phyloP scores from a whole-genome alignment of 1,140 invertebrate species.

The Heliothis virescens region DNA sequence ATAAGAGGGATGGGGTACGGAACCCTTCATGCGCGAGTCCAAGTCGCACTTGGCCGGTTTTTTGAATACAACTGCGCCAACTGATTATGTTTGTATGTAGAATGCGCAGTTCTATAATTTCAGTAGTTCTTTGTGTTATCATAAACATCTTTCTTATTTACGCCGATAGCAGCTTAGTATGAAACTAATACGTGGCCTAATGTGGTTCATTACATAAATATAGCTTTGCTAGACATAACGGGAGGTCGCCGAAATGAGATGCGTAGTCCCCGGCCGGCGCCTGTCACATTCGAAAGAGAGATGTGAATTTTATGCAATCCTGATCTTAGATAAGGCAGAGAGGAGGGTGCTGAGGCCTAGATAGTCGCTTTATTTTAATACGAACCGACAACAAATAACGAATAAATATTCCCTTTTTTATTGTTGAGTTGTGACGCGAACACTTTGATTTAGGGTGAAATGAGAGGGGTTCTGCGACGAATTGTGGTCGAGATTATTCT shows the following conservation, averaged over 20 bases:
- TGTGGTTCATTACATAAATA: slow-evolving; percentile 41
- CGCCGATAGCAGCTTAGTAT: slow-evolving; percentile 5
- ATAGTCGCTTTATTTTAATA: slow-evolving; percentile 82
- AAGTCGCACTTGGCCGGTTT: too few relatives aligned
- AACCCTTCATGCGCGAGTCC: too few relatives aligned
- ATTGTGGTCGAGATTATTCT: slow-evolving; percentile 82
- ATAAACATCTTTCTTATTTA: slow-evolving; percentile 9
- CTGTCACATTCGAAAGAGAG: slow-evolving; percentile 76
- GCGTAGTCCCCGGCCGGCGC: slow-evolving; percentile 65
- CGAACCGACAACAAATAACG: slow-evolving; percentile 84
- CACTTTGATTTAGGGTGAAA: slow-evolving; percentile 80
- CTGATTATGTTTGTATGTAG: too few relatives aligned
- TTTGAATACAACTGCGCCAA: too few relatives aligned
- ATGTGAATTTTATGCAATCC: slow-evolving; percentile 83
- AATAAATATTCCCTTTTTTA: slow-evolving; percentile 85
- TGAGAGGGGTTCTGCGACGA: slow-evolving; percentile 76
- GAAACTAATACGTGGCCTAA: slow-evolving; percentile 34
- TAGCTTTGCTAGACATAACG: slow-evolving; percentile 40
- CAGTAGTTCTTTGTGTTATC: not conserved
- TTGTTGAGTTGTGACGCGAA: slow-evolving; percentile 80
- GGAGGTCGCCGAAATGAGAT: slow-evolving; percentile 69
- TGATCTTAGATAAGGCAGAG: slow-evolving; percentile 79
- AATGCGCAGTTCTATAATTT: too few relatives aligned
- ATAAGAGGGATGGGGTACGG: too few relatives aligned
- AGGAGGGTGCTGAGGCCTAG: slow-evolving; percentile 73